Evolutionary conservation across 2,888 invertebrate genomes (phyloP), one percentile per base, ranked within the genome.

Genomic region (Mamestra brassicae): DNA sequence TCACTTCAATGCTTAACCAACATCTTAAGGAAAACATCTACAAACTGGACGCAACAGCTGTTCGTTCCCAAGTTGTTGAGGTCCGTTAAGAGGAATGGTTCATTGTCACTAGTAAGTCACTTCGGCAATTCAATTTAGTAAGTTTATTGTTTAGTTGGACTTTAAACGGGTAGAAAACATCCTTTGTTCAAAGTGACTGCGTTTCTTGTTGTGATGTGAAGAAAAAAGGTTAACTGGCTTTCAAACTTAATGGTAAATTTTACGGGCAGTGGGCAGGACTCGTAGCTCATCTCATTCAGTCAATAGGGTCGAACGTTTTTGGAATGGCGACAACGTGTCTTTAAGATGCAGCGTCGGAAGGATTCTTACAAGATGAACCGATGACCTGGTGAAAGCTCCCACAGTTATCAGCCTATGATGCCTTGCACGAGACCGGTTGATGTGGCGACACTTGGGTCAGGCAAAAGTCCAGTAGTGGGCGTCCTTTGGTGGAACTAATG

Each of bases 51-150:
- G 74, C 72, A 71, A 80, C 85, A 72, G 73, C 80, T 83, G 78
- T 45, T 64, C 13, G 26, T 72, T 65, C 61, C 26, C 38, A 69
- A 71, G 74, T 75, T 66, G 38, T 72, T 45, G 50, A 38, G 68
- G 13, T 65, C 34, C 58, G 65, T 36, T 66, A 75, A 69, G 84
- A 84, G 63, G 64, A 85, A 74, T 74, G 64, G 78, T 76, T 73
- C 71, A 75, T 78, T 85, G 83, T 84, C 84, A 71, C 67, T 64
- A 68, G 54, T 78, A 63, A 78, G 78, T 13, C 72, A 74, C 75
- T 85, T 63, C 38, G 64, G 17, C 67, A 78, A 74, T 85, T 78
- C 73, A 70, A 74, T 78, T 81, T 62, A 60, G 36, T 69, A 71
- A 83, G 57, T 71, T 82, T 81, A 83, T 73, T 73, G 68, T 68